These are phyloP conservation scores for Diadumene lineata DNA, from an alignment of 92 coral and sea anemone species.

Conservation along the genomic window DNA sequence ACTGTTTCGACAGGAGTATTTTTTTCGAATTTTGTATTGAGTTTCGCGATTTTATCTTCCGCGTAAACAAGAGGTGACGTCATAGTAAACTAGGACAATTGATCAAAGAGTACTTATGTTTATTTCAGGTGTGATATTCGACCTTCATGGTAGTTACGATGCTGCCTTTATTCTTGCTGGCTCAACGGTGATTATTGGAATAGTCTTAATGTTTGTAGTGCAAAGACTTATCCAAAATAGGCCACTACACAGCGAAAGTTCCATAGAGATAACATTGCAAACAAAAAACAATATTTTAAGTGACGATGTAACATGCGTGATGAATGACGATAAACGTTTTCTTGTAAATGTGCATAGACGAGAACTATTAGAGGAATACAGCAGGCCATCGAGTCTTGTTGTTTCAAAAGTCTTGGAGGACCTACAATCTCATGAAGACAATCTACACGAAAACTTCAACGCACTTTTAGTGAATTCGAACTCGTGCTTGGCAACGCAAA, in stretches of 20 bases:
- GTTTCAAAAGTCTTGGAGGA: constrained; percentile 31
- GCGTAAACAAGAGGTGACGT: too few relatives aligned
- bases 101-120: too few relatives aligned
- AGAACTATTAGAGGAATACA: constrained; percentile 3
- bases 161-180: constrained; percentile 64
- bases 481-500: neutral
- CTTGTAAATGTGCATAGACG: constrained; percentile 3
- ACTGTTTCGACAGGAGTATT: too few relatives aligned
- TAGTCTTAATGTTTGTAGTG: constrained; percentile 52
- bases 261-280: neutral
- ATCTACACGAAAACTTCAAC: neutral
- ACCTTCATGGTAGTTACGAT: constrained; percentile 51
- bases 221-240: constrained; percentile 36
- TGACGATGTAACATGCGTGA: neutral
- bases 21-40: too few relatives aligned
- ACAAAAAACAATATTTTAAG: neutral
- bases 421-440: neutral
- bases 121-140: constrained; percentile 58
- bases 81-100: too few relatives aligned
- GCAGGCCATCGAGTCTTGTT: constrained; percentile 35
- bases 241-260: neutral
- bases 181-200: constrained; percentile 45
- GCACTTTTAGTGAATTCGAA: neutral
- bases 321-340: constrained; percentile 3
- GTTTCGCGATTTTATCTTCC: too few relatives aligned